Evolutionary conservation across 2,888 invertebrate species (phyloP).

Genomic region (Drosophila atripex): DNA sequence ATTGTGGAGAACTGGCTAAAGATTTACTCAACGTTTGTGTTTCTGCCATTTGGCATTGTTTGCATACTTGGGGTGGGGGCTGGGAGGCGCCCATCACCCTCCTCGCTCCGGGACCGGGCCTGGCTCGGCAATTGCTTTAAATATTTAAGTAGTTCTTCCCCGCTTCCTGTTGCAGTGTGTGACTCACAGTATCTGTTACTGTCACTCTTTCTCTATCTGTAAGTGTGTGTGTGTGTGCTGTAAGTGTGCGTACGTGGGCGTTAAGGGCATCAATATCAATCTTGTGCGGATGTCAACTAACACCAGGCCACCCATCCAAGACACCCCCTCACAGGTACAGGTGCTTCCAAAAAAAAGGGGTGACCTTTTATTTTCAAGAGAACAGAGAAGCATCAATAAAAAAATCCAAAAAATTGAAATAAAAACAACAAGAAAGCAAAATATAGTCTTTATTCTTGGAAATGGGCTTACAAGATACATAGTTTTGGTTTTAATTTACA

Average conservation of each 20-base stretch:
- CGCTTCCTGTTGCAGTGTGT: constrained; percentile 51
- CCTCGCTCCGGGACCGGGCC: not conserved
- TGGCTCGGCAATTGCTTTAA: constrained; percentile 65
- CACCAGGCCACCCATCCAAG: not conserved
- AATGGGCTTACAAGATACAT: no score
- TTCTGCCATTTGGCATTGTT: constrained; percentile 43
- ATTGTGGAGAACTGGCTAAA: constrained; percentile 24
- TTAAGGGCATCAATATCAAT: constrained; percentile 39
- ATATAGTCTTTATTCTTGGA: no score
- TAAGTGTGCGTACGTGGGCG: constrained; percentile 13
- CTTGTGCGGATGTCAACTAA: constrained; percentile 35
- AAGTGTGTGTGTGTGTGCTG: not conserved
- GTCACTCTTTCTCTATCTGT: not conserved
- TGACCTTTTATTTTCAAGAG: no score
- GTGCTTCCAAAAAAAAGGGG: constrained; percentile 6
- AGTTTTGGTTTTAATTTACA: no score
- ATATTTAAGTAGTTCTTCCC: constrained; percentile 70
- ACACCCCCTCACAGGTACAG: not conserved
- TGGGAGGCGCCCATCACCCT: not conserved
- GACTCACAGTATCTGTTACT: constrained; percentile 9
- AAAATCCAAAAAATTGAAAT: no score
- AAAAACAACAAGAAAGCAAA: not conserved
- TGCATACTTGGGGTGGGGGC: constrained; percentile 43
- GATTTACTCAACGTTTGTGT: constrained; percentile 35
- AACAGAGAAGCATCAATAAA: no score